Conservation (phyloP, 1,140 invertebrate species). For the Meteorus sp. region DNA sequence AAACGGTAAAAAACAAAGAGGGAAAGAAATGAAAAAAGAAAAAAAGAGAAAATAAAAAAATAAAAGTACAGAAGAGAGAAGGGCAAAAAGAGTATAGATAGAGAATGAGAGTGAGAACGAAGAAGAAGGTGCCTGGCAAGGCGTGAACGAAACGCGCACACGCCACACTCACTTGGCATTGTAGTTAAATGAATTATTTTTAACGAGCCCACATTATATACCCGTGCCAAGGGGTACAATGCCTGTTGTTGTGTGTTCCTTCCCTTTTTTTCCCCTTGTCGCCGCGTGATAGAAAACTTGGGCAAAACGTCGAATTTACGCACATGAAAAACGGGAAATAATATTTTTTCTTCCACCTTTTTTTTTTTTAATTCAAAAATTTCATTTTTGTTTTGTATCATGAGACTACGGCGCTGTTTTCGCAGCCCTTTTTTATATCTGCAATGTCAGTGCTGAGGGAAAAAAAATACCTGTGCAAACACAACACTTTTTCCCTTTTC, state of each 20-base stretch:
- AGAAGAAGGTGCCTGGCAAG: not conserved
- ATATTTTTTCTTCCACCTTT: not conserved
- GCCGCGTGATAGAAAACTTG: constrained; percentile 15
- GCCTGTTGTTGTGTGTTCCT: not conserved
- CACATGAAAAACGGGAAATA: not conserved
- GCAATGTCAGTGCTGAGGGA: not conserved
- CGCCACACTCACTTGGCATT: constrained; percentile 19
- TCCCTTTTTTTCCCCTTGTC: too few species aligned
- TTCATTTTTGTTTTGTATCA: constrained; percentile 30
- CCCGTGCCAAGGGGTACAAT: constrained; percentile 20
- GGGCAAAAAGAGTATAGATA: not conserved
- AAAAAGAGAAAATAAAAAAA: not conserved
- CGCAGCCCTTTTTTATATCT: constrained; percentile 17
- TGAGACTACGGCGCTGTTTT: constrained; percentile 35
- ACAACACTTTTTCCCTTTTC: constrained; percentile 16
- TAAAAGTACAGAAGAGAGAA: not conserved
- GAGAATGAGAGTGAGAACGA: not conserved
- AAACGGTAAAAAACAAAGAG: not conserved
- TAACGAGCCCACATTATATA: constrained; percentile 39
- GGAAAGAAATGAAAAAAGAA: not conserved
- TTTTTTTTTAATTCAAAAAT: too few species aligned
- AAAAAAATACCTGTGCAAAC: constrained; percentile 31
- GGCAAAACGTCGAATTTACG: constrained; percentile 1
- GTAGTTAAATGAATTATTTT: constrained; percentile 47
- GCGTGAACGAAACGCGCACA: constrained; percentile 8